Conservation (phyloP, 2,797 vertebrate genomes). For the Phataginus tetradactyla region DNA sequence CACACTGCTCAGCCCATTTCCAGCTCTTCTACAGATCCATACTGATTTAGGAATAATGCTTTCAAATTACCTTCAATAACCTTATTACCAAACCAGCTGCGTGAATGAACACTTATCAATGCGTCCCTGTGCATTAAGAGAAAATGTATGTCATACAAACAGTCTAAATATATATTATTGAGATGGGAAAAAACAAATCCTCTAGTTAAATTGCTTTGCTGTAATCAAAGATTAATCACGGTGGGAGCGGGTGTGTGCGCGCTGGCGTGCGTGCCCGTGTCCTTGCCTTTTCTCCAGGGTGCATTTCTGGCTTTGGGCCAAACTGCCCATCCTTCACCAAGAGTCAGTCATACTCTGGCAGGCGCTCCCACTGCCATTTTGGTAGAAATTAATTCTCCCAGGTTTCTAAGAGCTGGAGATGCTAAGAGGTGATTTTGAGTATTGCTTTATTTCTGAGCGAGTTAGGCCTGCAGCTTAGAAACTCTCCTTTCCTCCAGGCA, state of each 20-base stretch:
- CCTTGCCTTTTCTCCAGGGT: not conserved
- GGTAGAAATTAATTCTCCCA: not conserved
- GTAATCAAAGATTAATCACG: conserved; percentile 77
- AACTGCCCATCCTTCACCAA: not conserved
- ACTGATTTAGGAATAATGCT: conserved; percentile 76
- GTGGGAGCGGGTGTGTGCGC: not conserved
- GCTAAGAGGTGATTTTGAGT: not conserved
- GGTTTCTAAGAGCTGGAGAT: not conserved
- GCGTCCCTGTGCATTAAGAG: conserved; percentile 80
- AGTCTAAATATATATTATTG: conserved; percentile 75
- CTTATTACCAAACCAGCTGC: conserved; percentile 82
- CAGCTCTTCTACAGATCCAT: conserved; percentile 45
- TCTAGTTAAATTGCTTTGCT: conserved; percentile 81
- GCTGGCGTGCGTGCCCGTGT: rapidly evolving
- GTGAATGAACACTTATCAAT: conserved; percentile 77
- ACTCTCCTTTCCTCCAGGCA: not conserved
- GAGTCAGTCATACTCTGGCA: not conserved
- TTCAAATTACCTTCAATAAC: conserved; percentile 82
- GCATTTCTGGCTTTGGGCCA: not conserved
- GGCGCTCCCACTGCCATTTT: not conserved
- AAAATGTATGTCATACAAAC: conserved; percentile 70
- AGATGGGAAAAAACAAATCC: conserved; percentile 78
- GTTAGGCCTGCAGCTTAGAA: not conserved
- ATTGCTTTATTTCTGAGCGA: not conserved
- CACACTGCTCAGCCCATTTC: conserved; percentile 15